phyloP scores from a whole-genome alignment of 2,797 vertebrate species.

The Microctenopoma stevenorrisi region DNA sequence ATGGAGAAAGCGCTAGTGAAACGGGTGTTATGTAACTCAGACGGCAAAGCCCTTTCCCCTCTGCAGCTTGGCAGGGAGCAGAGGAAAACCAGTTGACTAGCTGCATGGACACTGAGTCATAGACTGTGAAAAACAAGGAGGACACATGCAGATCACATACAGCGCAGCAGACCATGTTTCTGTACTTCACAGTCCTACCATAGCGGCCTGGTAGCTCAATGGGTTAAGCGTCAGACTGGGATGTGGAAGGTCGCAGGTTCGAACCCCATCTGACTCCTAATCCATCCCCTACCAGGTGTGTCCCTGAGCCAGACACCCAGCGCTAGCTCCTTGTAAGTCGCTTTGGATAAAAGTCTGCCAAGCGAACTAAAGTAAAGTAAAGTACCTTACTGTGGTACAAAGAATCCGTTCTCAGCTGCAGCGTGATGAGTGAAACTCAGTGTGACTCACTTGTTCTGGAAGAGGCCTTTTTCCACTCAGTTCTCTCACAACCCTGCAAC shows the following conservation, averaged over 20 bases:
- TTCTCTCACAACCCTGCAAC: constrained; percentile 18
- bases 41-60: constrained; percentile 18
- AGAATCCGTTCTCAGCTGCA: background rate
- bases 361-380: no score
- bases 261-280: no score
- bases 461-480: constrained; percentile 34
- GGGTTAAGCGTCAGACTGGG: no score
- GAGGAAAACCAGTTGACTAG: constrained; percentile 19
- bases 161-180: no score
- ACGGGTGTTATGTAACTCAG: constrained; percentile 26
- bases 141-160: background rate
- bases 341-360: no score
- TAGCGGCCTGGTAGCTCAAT: no score
- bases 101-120: background rate
- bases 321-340: no score
- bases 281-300: no score
- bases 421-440: constrained; percentile 7
- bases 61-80: constrained; percentile 12
- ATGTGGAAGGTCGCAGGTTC: no score
- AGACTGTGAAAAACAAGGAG: background rate
- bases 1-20: constrained; percentile 19
- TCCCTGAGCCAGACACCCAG: no score
- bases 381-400: background rate
- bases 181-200: no score
- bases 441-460: constrained; percentile 57